These are phyloP conservation scores for Chelmon rostratus DNA, from an alignment of 2,797 vertebrate genomes.

Conservation along the genomic window DNA sequence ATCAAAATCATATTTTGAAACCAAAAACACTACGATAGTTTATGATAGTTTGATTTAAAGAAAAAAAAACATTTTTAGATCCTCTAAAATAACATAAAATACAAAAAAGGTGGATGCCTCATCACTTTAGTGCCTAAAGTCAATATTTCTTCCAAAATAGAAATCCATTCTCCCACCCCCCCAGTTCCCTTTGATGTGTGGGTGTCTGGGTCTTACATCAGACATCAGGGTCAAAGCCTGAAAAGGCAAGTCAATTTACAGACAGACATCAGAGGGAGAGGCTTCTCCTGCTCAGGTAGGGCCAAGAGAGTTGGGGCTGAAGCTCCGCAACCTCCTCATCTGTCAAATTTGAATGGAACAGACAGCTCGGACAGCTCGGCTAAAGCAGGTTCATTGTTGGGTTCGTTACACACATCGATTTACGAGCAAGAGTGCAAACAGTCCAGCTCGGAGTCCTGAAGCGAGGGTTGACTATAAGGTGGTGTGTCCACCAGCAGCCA, in stretches of 20 bases:
- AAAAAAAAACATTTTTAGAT: constrained; percentile 56
- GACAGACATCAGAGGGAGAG: constrained; percentile 82
- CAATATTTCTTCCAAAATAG: constrained; percentile 87
- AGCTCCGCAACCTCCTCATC: constrained; percentile 68
- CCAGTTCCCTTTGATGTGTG: constrained; percentile 85
- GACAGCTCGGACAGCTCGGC: constrained; percentile 70
- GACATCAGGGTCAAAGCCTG: constrained; percentile 87
- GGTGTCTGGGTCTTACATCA: constrained; percentile 89
- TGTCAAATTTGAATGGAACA: constrained; percentile 78
- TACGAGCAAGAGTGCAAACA: constrained; percentile 71
- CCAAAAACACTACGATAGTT: constrained; percentile 36
- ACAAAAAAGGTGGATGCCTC: constrained; percentile 80
- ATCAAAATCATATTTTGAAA: constrained; percentile 33
- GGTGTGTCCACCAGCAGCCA: constrained; percentile 89
- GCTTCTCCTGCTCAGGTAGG: constrained; percentile 77
- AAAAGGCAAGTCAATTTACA: constrained; percentile 87
- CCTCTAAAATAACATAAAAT: constrained; percentile 74
- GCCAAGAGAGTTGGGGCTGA: constrained; percentile 56
- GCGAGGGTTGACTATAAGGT: constrained; percentile 47
- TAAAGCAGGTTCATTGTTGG: constrained; percentile 73
- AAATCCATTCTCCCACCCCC: constrained; percentile 81
- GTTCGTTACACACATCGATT: constrained; percentile 74
- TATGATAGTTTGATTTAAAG: constrained; percentile 57
- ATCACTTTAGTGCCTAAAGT: constrained; percentile 83
- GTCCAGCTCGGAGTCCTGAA: constrained; percentile 48